Evolutionary conservation across 2,888 invertebrate species (phyloP).

Genomic region (Villa cingulata): DNA sequence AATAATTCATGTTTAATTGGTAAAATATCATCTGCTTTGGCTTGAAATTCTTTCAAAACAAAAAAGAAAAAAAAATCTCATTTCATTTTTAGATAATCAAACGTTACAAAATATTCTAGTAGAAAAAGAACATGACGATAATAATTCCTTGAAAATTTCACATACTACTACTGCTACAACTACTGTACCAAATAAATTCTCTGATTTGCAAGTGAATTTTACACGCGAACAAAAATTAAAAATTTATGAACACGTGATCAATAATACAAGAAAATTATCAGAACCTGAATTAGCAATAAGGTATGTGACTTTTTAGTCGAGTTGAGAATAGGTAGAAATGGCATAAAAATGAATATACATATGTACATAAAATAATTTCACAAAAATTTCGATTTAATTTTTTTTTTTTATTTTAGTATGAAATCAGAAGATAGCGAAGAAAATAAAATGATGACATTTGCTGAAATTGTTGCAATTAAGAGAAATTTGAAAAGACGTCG

Average conservation of each 20-base stretch:
- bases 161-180: no score
- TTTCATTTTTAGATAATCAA: slow-evolving; percentile 8
- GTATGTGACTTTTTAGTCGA: no score
- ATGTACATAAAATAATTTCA: no score
- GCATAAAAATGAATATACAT: background rate
- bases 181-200: slow-evolving; percentile 18
- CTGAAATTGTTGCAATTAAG: slow-evolving; percentile 26
- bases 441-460: slow-evolving; percentile 20
- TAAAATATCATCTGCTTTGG: no score
- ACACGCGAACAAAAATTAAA: slow-evolving; percentile 20
- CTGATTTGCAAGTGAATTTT: slow-evolving; percentile 23
- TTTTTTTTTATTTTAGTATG: background rate
- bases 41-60: no score
- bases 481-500: slow-evolving; percentile 22
- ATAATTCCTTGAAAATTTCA: no score
- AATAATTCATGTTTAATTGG: slow-evolving; percentile 18
- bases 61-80: background rate
- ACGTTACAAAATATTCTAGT: slow-evolving; percentile 17
- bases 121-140: background rate
- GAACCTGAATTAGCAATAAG: slow-evolving; percentile 18
- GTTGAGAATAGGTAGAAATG: no score
- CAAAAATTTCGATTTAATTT: background rate
- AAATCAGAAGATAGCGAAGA: background rate
- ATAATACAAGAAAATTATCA: slow-evolving; percentile 17
- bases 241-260: slow-evolving; percentile 25